Conservation (phyloP, 1,140 invertebrate genomes). For the Heterodera schachtii region DNA sequence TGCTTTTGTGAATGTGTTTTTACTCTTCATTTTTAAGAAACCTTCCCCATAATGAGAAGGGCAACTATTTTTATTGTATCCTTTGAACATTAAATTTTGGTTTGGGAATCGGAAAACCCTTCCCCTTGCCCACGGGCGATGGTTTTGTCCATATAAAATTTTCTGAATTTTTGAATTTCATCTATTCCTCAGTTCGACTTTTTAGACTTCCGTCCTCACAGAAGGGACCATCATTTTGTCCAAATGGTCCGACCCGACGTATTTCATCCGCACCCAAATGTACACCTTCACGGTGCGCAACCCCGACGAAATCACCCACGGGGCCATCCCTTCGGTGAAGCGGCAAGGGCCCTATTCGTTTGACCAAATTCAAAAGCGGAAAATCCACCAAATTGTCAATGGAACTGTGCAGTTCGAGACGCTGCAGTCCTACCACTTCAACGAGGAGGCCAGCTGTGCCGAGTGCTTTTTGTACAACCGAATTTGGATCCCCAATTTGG, state of each 20-base stretch:
- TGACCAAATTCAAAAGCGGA: slow-evolving; percentile 48
- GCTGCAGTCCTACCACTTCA: slow-evolving; percentile 29
- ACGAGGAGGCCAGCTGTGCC: slow-evolving; percentile 58
- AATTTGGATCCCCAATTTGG: slow-evolving; percentile 63
- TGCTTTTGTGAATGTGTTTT: too few relatives aligned
- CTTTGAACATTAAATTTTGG: too few relatives aligned
- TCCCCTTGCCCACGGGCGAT: too few relatives aligned
- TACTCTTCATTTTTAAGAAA: too few relatives aligned
- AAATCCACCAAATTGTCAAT: slow-evolving; percentile 50
- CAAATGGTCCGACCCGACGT: slow-evolving; percentile 61
- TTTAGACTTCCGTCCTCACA: slow-evolving; percentile 53
- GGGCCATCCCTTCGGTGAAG: slow-evolving; percentile 44
- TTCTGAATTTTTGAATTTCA: too few relatives aligned
- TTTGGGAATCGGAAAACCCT: too few relatives aligned
- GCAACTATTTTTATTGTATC: too few relatives aligned
- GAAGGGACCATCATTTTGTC: slow-evolving; percentile 51
- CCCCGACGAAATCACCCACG: slow-evolving; percentile 54
- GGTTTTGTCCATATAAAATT: too few relatives aligned
- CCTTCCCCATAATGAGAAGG: too few relatives aligned
- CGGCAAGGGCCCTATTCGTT: slow-evolving; percentile 59
- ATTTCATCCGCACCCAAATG: slow-evolving; percentile 54
- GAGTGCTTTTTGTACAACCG: slow-evolving; percentile 62
- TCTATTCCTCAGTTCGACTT: slow-evolving; percentile 27
- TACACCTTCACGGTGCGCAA: slow-evolving; percentile 63
- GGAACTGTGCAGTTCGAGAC: slow-evolving; percentile 58